Evolutionary conservation across 2,797 vertebrate species (phyloP), one percentile per base, ranked within the genome.

Genomic region (Gouania willdenowi): DNA sequence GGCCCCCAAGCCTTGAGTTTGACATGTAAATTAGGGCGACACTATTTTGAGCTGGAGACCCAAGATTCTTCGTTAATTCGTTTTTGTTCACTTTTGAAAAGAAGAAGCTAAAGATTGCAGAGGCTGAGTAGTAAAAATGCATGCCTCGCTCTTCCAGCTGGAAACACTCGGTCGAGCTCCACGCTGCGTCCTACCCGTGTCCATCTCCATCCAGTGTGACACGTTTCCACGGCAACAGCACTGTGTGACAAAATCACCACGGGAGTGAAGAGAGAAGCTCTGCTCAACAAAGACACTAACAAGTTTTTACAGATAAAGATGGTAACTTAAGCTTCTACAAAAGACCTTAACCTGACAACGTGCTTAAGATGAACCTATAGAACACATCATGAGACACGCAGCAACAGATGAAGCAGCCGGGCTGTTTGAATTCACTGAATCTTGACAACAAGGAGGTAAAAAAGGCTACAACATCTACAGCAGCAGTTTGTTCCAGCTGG

Each of bases 161-260:
- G 48, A 75, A 40, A 52, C 32, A 20, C 40, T 46, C 36, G 43
- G 51, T 30, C 5, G 21, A 45, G 62, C 61, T 43, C 35, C 54
- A 65, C 57, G 54, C 50, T 49, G 53, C 65, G 38, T 62, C 70
- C 50, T 62, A 35, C 65, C 59, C 46, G 36, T 48, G 63, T 75
- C 73, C 59, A 54, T 77, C 73, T 71, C 55, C 27, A 65, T 71
- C 55, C 27, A 65, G 62, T 67, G 66, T 68, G 72, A 78, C 70
- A 59, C 6, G 75, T 85, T 80, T 68, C 83, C 77, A 83, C 30
- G 48, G 78, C 77, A 82, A 86, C 79, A 42, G 34, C 41, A 33
- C 63, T 17, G 42, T 14, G 54, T 39, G 69, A 77, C 64, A 68
- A 66, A 78, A 72, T 69, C 75, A 64, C 72, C 63, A 38, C 66